Evolutionary conservation across 35 echinoderm and acorn worm species (phyloP).

Genomic region (Stichopus chloronotus): DNA sequence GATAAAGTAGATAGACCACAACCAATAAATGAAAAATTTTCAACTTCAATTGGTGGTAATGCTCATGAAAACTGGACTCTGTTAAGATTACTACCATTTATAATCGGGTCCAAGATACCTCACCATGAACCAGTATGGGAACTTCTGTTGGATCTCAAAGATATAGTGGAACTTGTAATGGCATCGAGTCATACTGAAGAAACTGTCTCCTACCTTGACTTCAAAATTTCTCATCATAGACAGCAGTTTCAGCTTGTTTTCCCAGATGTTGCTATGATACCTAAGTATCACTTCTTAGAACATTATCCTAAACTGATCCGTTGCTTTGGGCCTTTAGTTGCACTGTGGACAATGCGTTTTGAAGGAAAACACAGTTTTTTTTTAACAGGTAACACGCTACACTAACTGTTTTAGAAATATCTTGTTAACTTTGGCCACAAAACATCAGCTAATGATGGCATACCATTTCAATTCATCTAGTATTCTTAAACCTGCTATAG

Average conservation of each 20-base stretch:
- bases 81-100: constrained; percentile 72
- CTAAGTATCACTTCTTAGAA: too few species aligned
- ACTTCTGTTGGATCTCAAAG: too few species aligned
- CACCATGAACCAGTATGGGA: constrained; percentile 64
- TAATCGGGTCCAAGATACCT: constrained; percentile 59
- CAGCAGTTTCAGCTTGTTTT: constrained; percentile 57
- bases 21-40: constrained; percentile 46
- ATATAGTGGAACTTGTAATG: too few species aligned
- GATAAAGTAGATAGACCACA: constrained; percentile 66
- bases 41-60: constrained; percentile 67
- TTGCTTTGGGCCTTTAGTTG: too few species aligned
- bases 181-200: constrained; percentile 58
- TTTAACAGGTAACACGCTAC: constrained; percentile 58
- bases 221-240: constrained; percentile 64
- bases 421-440: too few species aligned
- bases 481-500: too few species aligned
- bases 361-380: constrained; percentile 71
- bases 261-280: constrained; percentile 42
- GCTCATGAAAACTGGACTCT: too few species aligned
- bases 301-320: too few species aligned
- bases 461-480: too few species aligned
- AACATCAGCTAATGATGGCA: too few species aligned
- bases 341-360: constrained; percentile 70
- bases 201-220: constrained; percentile 62
- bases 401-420: too few species aligned